Conservation (phyloP, 2,113 vertebrate genomes). For the Shinisaurus crocodilurus region DNA sequence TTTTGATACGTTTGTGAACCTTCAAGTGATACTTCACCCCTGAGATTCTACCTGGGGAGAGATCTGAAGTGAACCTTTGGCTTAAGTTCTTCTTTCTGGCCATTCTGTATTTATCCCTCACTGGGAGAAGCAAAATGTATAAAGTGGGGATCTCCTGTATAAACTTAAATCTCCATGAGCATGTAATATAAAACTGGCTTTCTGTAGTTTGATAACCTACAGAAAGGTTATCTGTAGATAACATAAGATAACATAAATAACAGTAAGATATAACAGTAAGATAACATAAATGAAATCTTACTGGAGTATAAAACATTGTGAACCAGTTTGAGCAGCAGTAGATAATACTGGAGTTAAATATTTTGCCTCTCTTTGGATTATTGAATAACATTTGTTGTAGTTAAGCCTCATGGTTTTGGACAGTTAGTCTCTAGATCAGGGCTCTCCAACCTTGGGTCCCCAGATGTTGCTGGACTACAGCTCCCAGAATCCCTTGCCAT, state of each 20-base stretch:
- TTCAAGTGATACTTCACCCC: not conserved
- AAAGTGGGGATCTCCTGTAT: not conserved
- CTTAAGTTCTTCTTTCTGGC: not conserved
- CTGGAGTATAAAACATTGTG: not conserved
- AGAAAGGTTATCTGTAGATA: no score
- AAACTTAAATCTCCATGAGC: not conserved
- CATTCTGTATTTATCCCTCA: not conserved
- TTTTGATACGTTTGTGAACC: conserved; percentile 27
- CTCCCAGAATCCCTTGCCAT: no score
- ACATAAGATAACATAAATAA: no score
- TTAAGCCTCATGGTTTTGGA: not conserved
- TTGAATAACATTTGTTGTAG: not conserved
- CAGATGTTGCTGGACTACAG: no score
- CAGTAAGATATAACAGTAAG: no score
- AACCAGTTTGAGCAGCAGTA: not conserved
- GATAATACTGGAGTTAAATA: not conserved
- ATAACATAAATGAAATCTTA: not conserved
- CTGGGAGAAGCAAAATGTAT: not conserved
- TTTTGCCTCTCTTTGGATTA: not conserved
- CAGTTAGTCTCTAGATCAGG: not conserved
- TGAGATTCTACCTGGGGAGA: not conserved
- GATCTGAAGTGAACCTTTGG: not conserved
- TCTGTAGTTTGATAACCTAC: not conserved
- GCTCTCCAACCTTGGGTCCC: no score
- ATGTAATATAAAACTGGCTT: not conserved